Evolutionary conservation across 2,113 vertebrate genomes (phyloP), one percentile per base, ranked within the genome.

Genomic region (Serilophus lunatus): DNA sequence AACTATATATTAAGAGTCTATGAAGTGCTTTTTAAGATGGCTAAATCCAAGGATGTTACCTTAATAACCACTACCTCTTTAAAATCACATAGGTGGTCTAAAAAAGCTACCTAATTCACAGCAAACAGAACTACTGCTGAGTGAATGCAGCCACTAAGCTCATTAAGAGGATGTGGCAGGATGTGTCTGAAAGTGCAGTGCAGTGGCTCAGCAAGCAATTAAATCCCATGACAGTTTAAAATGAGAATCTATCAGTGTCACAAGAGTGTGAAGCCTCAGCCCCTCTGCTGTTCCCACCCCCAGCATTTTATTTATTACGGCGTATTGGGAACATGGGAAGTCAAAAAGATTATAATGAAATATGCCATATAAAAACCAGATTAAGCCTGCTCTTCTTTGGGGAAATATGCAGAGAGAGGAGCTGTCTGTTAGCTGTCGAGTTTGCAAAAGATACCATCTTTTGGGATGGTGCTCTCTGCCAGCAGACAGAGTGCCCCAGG

Each of bases 401-500:
- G 98, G 98, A 98, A 98, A 98, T 98, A 98, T 88, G 97, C 95
- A 97, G 97, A 97, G 96, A 97, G 96, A 97, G 95, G 97, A 98
- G 97, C 98, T 98, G 97, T 98, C 98, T 98, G 97, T 97, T 98
- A 98, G 97, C 98, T 98, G 98, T 98, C 97, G 97, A 98, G 98
- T 98, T 98, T 98, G 98, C 97, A 97, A 96, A 96, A 98, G 98
- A 98, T 98, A 98, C 97, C 97, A 98, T 98, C 98, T 98, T 98
- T 96, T 94, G 95, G 97, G 96, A 98, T 97, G 94, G 96, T 97
- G 97, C 96, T 97, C 97, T 98, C 97, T 97, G 97, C 97, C 97
- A 98, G 97, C 97, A 98, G 97, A 98, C 97, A 98, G 97, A 96
- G 81, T 81, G 96, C 98, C 98, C 97, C 97, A 72, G 93, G 98